Base-by-base conservation (phyloP, 2,113 vertebrate species). In the Anarhynchus alexandrinus region DNA sequence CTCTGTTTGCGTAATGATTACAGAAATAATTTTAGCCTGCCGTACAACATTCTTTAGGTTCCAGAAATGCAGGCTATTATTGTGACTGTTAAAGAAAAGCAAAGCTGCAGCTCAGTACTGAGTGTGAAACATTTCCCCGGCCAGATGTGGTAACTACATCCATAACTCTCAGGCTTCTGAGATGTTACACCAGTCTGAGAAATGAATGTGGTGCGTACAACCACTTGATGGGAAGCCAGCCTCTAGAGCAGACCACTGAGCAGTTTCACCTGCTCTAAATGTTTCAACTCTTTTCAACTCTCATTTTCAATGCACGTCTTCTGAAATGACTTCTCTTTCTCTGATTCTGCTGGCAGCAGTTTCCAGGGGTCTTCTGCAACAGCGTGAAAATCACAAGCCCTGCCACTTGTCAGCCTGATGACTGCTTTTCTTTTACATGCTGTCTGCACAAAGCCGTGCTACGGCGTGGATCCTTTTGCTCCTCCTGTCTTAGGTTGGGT, bases 21-120 rank as follows among this genome's bases (percentile, higher is more conserved):
- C 55, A 65, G 89, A 96, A 96, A 62, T 95, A 87, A 78, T 89
- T 95, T 91, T 89, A 94, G 51, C 59, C 72, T 92, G 69, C 47
- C 40, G 34, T 69, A 92, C 45, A 65, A 13, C 57, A 52, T 91
- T 96, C 47, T 26, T 61, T 61, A 88, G 49, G 80, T 78, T 91
- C 40, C 70, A 65, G 80, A 92, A 92, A 82, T 30, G 55, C 4
- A 10, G 73, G 76, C 38, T 92, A n/a, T 92, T 94, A 82, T 20
- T 76, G n/a, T 64, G 55, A 57, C 62, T 80, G 70, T 82, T 89
- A 85, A 93, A 88, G 43, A 89, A 64, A 95, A 81, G 42, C 10
- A 49, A 93, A 94, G 66, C 49, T 89, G 71, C 70, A 88, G 93
- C 59, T 93, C 34, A 25, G 42, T 76, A 29, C 34, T 19, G 55